Conservation (phyloP, 2,888 invertebrate species). For the Orchesellides sinensis region DNA sequence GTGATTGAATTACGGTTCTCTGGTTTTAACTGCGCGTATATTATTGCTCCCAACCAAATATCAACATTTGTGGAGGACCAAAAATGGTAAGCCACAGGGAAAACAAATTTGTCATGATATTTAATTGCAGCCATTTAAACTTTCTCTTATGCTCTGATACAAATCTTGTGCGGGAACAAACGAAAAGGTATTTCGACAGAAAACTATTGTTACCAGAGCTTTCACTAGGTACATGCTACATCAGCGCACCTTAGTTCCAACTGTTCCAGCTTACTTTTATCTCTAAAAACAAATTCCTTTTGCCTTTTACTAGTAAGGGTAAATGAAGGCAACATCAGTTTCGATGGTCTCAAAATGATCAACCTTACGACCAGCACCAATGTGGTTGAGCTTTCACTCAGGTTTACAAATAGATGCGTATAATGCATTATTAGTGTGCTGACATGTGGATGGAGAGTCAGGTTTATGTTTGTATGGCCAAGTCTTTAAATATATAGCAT, state of each 20-base stretch:
- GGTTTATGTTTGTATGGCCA: not conserved
- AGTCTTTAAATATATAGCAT: not conserved
- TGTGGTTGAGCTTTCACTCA: slow-evolving; percentile 52
- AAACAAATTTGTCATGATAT: slow-evolving; percentile 61
- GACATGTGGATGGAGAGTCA: slow-evolving; percentile 5
- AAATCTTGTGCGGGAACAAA: not conserved
- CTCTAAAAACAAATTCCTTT: not conserved
- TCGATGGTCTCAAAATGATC: slow-evolving; percentile 20
- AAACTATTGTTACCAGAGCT: too few species aligned
- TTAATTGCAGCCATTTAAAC: slow-evolving; percentile 61
- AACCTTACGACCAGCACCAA: slow-evolving; percentile 36
- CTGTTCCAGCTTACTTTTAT: not conserved
- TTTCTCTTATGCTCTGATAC: slow-evolving; percentile 24
- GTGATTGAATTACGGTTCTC: too few species aligned
- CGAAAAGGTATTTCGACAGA: too few species aligned
- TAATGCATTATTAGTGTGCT: slow-evolving; percentile 23
- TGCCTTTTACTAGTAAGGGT: slow-evolving; percentile 13
- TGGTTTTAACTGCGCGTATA: not conserved
- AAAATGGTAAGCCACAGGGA: slow-evolving; percentile 40
- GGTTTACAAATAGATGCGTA: slow-evolving; percentile 22
- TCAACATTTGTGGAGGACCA: slow-evolving; percentile 43
- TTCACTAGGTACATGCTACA: too few species aligned
- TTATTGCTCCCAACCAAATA: slow-evolving; percentile 37
- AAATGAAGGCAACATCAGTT: not conserved
- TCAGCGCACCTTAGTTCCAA: not conserved